These are phyloP conservation scores for Leptinotarsa rubiginosa DNA, from an alignment of 2,888 invertebrate species.

Conservation along the genomic window DNA sequence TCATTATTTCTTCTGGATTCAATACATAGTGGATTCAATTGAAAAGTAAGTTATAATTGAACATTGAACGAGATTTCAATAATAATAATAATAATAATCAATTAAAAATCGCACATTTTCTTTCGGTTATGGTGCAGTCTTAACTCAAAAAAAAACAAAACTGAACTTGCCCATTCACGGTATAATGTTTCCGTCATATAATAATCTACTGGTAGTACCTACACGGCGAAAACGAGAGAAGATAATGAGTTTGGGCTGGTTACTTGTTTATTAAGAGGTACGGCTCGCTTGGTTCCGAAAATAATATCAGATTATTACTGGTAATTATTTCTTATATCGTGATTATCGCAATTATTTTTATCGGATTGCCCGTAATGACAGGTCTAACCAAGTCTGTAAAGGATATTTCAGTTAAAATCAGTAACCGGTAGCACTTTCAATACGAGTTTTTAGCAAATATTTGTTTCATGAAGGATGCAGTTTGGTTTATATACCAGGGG, in stretches of 20 bases:
- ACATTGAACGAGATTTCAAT: slow-evolving; percentile 29
- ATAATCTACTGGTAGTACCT: slow-evolving; percentile 35
- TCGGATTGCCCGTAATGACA: slow-evolving; percentile 13
- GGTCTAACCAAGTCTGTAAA: background rate
- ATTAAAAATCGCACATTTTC: slow-evolving; percentile 32
- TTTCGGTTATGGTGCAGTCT: slow-evolving; percentile 33
- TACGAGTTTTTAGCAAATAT: background rate
- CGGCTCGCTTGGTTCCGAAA: slow-evolving; percentile 11
- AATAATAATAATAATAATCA: slow-evolving; percentile 38
- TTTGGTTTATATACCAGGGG: no score
- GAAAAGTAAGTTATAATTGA: slow-evolving; percentile 23
- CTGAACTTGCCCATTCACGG: slow-evolving; percentile 29
- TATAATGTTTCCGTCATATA: slow-evolving; percentile 36
- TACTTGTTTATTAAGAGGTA: slow-evolving; percentile 33
- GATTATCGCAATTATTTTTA: slow-evolving; percentile 10
- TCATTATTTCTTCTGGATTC: no score
- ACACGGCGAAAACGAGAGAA: slow-evolving; percentile 33
- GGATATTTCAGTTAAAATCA: slow-evolving; percentile 1
- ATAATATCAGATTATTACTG: slow-evolving; percentile 4
- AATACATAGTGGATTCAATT: slow-evolving; percentile 24
- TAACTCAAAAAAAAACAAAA: slow-evolving; percentile 42
- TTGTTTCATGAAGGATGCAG: background rate
- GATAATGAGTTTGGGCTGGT: slow-evolving; percentile 32
- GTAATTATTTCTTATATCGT: slow-evolving; percentile 10
- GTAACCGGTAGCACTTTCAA: slow-evolving; percentile 5